Conservation (phyloP, 2,113 vertebrate genomes). For the Nothoprocta perdicaria region DNA sequence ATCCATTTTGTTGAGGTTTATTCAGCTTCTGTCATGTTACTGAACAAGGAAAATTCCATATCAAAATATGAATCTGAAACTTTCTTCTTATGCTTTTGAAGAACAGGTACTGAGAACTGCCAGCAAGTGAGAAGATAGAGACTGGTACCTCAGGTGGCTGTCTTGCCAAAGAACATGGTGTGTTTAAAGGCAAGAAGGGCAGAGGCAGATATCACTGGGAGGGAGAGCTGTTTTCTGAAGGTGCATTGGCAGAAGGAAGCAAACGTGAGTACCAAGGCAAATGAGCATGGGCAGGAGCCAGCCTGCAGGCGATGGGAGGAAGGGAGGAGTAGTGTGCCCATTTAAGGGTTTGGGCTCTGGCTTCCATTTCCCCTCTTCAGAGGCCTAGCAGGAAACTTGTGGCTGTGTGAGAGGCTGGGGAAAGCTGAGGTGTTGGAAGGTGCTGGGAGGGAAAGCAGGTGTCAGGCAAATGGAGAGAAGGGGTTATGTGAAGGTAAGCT, state of each 20-base stretch:
- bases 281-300: background rate
- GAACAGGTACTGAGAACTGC: background rate
- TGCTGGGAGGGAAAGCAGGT: background rate
- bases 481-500: background rate
- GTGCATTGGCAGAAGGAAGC: background rate
- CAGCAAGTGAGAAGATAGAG: background rate
- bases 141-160: background rate
- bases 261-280: background rate
- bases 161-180: background rate
- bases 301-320: background rate
- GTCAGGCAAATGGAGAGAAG: background rate
- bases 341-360: background rate
- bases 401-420: background rate
- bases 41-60: background rate
- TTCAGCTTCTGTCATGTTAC: background rate
- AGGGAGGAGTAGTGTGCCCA: background rate
- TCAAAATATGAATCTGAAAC: background rate
- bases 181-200: background rate
- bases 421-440: background rate
- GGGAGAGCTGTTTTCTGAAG: background rate
- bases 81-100: background rate
- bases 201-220: background rate
- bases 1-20: background rate
- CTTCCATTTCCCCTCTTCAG: constrained; percentile 8
- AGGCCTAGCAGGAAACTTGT: background rate